Evolutionary conservation across 2,113 vertebrate genomes (phyloP).

Genomic region (Ciconia stormi): DNA sequence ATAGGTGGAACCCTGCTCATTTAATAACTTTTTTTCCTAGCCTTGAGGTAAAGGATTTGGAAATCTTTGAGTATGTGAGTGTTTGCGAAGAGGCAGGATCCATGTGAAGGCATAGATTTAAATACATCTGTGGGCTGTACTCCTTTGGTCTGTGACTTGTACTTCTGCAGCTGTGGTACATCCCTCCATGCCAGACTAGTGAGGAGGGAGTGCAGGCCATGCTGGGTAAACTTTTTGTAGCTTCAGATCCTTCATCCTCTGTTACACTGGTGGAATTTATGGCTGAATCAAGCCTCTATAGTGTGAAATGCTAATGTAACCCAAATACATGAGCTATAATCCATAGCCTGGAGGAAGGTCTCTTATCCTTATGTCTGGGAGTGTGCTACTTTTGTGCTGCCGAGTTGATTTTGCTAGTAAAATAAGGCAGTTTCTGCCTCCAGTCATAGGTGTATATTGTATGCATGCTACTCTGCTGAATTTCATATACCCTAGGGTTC

Average conservation of each 20-base stretch:
- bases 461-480: neutral
- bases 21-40: neutral
- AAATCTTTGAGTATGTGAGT: neutral
- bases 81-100: neutral
- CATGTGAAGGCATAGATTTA: neutral
- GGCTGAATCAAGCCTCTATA: constrained; percentile 40
- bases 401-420: constrained; percentile 56
- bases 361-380: constrained; percentile 54
- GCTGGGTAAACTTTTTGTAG: neutral
- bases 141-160: neutral
- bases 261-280: constrained; percentile 26
- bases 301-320: constrained; percentile 71
- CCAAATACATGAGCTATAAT: constrained; percentile 71
- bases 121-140: neutral
- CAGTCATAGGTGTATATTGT: neutral
- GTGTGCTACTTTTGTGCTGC: constrained; percentile 46
- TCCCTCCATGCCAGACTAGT: neutral
- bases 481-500: constrained; percentile 20
- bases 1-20: neutral
- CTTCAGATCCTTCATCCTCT: constrained; percentile 29
- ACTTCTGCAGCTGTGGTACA: neutral
- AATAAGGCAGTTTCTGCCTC: constrained; percentile 48
- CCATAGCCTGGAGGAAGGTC: constrained; percentile 70
- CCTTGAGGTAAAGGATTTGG: neutral
- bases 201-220: neutral